Conservation (phyloP, 1,140 invertebrate species). For the Drosophila nannoptera region DNA sequence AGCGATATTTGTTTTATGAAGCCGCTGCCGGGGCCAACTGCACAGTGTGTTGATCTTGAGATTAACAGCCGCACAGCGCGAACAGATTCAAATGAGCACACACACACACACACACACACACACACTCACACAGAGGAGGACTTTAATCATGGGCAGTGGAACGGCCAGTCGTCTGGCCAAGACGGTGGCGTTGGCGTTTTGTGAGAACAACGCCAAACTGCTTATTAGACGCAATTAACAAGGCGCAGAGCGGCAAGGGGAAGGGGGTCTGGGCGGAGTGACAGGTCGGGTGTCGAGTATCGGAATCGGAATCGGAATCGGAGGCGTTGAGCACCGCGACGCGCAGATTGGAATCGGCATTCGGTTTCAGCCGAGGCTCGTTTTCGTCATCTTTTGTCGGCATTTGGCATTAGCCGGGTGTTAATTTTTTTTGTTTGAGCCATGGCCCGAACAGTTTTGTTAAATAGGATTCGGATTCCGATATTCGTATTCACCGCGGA, state of each 20-base stretch:
- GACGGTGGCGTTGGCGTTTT: conserved; percentile 71
- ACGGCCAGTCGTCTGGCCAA: conserved; percentile 43
- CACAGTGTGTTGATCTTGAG: conserved; percentile 75
- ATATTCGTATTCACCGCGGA: conserved; percentile 49
- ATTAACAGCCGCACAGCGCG: conserved; percentile 71
- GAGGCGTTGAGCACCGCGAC: conserved; percentile 37
- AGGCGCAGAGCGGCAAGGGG: too few species aligned
- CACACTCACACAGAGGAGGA: conserved; percentile 36
- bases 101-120: conserved; percentile 11
- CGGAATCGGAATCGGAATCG: conserved; percentile 23
- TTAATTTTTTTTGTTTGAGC: conserved; percentile 60
- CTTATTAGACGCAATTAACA: conserved; percentile 78
- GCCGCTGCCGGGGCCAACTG: conserved; percentile 44
- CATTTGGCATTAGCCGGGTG: conserved; percentile 68
- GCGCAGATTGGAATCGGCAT: conserved; percentile 44
- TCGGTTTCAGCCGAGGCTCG: conserved; percentile 38
- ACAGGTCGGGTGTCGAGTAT: conserved; percentile 45
- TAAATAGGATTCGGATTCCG: conserved; percentile 73
- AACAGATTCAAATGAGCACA: conserved; percentile 74
- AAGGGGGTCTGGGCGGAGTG: too few species aligned
- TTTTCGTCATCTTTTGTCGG: conserved; percentile 73
- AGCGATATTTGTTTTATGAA: conserved; percentile 75
- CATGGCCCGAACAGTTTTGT: conserved; percentile 44
- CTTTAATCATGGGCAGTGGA: conserved; percentile 53
- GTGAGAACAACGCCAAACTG: conserved; percentile 75